A percentile compares a stretch with the other conserved stretches of the same genome.
Evolutionary conservation across 2,113 vertebrate genomes (phyloP).

Genomic region (Mobula hypostoma): DNA sequence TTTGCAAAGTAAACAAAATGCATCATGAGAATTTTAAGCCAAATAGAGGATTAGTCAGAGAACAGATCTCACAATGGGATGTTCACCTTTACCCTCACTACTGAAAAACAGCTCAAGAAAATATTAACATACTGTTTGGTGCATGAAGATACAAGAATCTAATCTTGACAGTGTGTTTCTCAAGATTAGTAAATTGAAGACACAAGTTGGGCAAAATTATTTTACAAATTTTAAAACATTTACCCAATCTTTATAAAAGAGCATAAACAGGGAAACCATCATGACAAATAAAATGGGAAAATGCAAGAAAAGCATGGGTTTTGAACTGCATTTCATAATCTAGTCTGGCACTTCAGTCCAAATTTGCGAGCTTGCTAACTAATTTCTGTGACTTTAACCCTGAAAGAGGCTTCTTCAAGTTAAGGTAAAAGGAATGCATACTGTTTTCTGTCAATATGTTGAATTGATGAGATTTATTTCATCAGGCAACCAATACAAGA

Average conservation of each 20-base stretch:
- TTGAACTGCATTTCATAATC: too few relatives aligned
- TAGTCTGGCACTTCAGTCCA: too few relatives aligned
- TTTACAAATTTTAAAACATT: not conserved
- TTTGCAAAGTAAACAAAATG: not conserved
- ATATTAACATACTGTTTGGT: not conserved
- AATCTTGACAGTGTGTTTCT: not conserved
- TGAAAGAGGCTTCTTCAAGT: too few relatives aligned
- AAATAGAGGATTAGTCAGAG: not conserved
- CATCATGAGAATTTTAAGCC: not conserved
- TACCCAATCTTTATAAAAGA: not conserved
- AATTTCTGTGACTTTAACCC: too few relatives aligned
- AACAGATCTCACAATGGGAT: conserved; percentile 23
- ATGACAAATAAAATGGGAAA: too few relatives aligned
- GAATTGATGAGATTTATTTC: too few relatives aligned
- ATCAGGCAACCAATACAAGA: not conserved
- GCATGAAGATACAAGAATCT: not conserved
- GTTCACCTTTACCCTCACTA: conserved; percentile 17
- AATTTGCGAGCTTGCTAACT: too few relatives aligned
- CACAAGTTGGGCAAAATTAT: not conserved
- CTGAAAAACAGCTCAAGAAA: not conserved
- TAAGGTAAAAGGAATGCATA: too few relatives aligned
- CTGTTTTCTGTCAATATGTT: too few relatives aligned
- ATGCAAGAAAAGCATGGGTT: too few relatives aligned
- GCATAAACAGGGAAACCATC: too few relatives aligned
- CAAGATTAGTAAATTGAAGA: not conserved